A percentile compares a stretch with the other conserved stretches of the same genome.
Evolutionary conservation across 2,888 invertebrate species (phyloP).

Genomic region (Campoplex capitator): DNA sequence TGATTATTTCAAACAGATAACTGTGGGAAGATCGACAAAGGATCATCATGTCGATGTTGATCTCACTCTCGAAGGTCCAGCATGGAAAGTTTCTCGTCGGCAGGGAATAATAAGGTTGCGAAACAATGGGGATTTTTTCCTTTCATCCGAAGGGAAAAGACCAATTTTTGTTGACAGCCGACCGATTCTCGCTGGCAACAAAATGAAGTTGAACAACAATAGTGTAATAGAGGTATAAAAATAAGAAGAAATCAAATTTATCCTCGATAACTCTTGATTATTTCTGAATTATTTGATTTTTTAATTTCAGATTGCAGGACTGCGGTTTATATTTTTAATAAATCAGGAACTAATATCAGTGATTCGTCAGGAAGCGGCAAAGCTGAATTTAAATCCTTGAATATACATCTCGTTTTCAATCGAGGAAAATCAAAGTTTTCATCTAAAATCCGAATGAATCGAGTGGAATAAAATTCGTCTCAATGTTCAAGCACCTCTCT

Average conservation of each 20-base stretch:
- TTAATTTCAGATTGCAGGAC: conserved; percentile 91
- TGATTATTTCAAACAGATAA: conserved; percentile 87
- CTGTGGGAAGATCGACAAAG: conserved; percentile 95
- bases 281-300: not conserved
- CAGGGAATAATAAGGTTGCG: conserved; percentile 96
- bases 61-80: conserved; percentile 96
- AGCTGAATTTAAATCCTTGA: conserved; percentile 87
- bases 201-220: conserved; percentile 96
- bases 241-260: not conserved
- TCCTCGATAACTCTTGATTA: not conserved
- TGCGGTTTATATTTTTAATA: conserved; percentile 96
- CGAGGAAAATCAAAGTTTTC: not conserved
- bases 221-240: conserved; percentile 94
- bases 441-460: not conserved
- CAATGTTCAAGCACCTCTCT: conserved; percentile 24
- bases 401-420: not conserved
- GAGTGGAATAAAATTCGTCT: not conserved
- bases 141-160: conserved; percentile 97
- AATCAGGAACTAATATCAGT: conserved; percentile 96
- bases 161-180: conserved; percentile 97
- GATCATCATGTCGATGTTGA: conserved; percentile 97
- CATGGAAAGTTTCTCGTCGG: conserved; percentile 96
- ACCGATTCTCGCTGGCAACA: conserved; percentile 94
- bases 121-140: conserved; percentile 97
- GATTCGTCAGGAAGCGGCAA: conserved; percentile 95